A percentile compares a stretch with the other conserved stretches of the same genome.
These are phyloP conservation scores for Carcina quercana DNA, from an alignment of 2,888 invertebrate species.

Conservation along the genomic window DNA sequence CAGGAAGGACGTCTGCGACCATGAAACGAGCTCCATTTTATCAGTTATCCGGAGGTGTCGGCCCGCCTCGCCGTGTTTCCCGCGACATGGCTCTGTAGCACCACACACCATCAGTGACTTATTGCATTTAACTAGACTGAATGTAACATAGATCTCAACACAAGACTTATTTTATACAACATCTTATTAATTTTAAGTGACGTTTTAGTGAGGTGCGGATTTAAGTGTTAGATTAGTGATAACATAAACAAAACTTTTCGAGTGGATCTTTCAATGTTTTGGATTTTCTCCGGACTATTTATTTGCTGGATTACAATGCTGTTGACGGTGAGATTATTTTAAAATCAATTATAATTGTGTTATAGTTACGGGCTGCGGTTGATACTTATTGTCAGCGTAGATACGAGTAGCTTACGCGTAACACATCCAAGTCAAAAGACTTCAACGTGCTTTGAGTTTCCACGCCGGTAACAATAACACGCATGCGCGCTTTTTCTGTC, in stretches of 20 bases:
- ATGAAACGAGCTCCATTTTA: slow-evolving; percentile 54
- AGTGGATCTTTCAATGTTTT: slow-evolving; percentile 49
- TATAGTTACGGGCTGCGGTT: too few species aligned
- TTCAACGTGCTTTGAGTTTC: slow-evolving; percentile 70
- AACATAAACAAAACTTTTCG: slow-evolving; percentile 41
- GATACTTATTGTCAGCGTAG: too few species aligned
- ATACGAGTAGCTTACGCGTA: slow-evolving; percentile 6
- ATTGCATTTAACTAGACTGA: slow-evolving; percentile 67
- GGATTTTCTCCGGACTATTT: slow-evolving; percentile 40
- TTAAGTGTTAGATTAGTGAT: slow-evolving; percentile 52
- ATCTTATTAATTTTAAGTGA: slow-evolving; percentile 54
- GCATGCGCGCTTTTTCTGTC: too few species aligned
- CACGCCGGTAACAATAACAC: too few species aligned
- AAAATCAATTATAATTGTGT: slow-evolving; percentile 5
- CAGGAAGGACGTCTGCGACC: slow-evolving; percentile 67
- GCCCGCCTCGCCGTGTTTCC: slow-evolving; percentile 55
- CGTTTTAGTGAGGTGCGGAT: slow-evolving; percentile 59
- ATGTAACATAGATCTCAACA: slow-evolving; percentile 70
- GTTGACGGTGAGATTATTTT: slow-evolving; percentile 41
- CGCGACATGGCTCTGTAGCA: slow-evolving; percentile 49
- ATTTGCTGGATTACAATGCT: slow-evolving; percentile 37
- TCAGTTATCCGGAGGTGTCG: slow-evolving; percentile 68
- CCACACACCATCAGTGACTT: slow-evolving; percentile 41
- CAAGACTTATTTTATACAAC: slow-evolving; percentile 66
- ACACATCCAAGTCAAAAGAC: slow-evolving; percentile 50